These are phyloP conservation scores for Catamblyrhynchus diadema DNA, from an alignment of 2,797 vertebrate genomes.

Conservation along the genomic window DNA sequence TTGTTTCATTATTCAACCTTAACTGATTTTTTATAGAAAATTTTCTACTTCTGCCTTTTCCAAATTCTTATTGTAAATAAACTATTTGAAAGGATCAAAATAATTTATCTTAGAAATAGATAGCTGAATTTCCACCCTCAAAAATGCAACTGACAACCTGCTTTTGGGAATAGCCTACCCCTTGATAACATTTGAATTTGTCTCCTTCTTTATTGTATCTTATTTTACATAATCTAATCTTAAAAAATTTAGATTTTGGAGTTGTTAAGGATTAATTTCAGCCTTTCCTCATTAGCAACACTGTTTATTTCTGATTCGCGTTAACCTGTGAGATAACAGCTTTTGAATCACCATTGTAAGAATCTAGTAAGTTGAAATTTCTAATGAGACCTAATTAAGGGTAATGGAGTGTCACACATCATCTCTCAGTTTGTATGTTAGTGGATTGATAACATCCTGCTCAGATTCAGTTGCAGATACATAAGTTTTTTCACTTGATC, in stretches of 20 bases:
- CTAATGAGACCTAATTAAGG: slow-evolving; percentile 54
- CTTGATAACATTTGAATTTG: background rate
- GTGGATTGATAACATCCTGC: background rate
- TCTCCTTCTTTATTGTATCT: background rate
- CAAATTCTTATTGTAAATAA: background rate
- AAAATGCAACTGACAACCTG: background rate
- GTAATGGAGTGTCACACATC: background rate
- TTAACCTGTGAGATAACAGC: slow-evolving; percentile 52
- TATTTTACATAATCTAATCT: slow-evolving; percentile 43
- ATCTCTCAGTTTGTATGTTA: background rate
- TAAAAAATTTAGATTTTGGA: slow-evolving; percentile 26
- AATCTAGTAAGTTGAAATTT: slow-evolving; percentile 31
- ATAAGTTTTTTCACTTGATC: background rate
- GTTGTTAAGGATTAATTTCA: slow-evolving; percentile 62
- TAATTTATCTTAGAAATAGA: background rate
- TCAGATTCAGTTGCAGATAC: background rate
- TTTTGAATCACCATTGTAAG: slow-evolving; percentile 20
- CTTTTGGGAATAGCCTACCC: slow-evolving; percentile 14
- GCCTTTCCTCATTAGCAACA: slow-evolving; percentile 52
- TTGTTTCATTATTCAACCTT: background rate
- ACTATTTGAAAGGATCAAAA: background rate
- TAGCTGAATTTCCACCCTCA: background rate
- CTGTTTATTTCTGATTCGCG: slow-evolving; percentile 42
- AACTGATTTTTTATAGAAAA: background rate
- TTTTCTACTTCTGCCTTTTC: background rate